Percentiles rank a stretch among this genome's conserved stretches.
Conservation (phyloP, 2,888 invertebrate genomes). For the Allacma fusca region DNA sequence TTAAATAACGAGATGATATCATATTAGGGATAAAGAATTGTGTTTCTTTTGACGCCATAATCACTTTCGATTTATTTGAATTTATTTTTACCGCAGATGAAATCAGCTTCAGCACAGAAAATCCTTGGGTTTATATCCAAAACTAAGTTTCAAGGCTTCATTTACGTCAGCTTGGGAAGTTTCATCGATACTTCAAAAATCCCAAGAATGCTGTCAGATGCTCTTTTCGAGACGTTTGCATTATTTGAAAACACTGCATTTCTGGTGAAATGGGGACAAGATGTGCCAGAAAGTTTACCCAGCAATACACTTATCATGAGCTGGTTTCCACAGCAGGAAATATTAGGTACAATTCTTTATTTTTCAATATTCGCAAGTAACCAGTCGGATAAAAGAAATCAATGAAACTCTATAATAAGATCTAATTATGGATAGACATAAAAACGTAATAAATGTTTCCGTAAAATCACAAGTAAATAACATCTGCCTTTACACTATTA, state of each 20-base stretch:
- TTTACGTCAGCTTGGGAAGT: constrained; percentile 40
- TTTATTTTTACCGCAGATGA: background rate
- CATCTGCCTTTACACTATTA: no score
- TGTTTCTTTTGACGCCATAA: no score
- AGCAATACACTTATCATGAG: constrained; percentile 59
- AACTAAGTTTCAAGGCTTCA: constrained; percentile 20
- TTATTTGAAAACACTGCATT: constrained; percentile 43
- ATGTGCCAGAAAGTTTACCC: constrained; percentile 63
- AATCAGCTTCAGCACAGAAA: constrained; percentile 36
- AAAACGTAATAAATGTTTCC: no score
- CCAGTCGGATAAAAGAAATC: no score
- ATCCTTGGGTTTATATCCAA: constrained; percentile 40
- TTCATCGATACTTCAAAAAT: constrained; percentile 2
- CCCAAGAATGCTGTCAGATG: constrained; percentile 11
- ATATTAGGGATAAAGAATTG: no score
- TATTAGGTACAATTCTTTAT: constrained; percentile 37
- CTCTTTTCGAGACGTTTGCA: constrained; percentile 47
- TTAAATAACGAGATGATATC: background rate
- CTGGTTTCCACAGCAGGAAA: constrained; percentile 55
- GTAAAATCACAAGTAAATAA: no score
- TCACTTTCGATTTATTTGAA: no score
- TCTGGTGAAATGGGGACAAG: constrained; percentile 54
- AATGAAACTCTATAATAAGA: no score
- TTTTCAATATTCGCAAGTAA: no score
- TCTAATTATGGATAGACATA: no score